Percentiles rank a stretch among this genome's conserved stretches.
phyloP scores from a whole-genome alignment of 2,888 invertebrate species.

The Aporophyla lueneburgensis region DNA sequence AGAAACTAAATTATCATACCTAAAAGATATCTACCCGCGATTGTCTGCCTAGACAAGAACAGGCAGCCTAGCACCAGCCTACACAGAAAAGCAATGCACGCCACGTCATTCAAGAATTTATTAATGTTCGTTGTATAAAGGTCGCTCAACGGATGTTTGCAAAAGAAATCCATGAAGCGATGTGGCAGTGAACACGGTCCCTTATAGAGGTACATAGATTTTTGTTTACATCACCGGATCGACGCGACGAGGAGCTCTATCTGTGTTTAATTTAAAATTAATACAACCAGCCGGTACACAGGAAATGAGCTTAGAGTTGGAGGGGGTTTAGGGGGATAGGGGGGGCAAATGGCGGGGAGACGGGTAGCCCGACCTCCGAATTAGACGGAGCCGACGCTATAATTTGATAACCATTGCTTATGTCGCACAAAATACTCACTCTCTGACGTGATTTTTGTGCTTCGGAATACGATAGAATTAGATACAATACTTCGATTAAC shows the following conservation, averaged over 20 bases:
- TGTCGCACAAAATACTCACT: constrained; percentile 40
- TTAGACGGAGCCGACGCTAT: constrained; percentile 80
- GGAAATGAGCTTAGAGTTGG: constrained; percentile 93
- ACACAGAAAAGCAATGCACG: no score
- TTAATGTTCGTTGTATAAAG: not conserved
- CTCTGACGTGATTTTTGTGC: not conserved
- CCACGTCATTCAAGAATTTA: not conserved
- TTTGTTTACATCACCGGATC: constrained; percentile 70
- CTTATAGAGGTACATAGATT: constrained; percentile 51
- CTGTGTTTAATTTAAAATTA: constrained; percentile 92
- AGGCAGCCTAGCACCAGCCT: no score
- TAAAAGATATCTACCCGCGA: no score
- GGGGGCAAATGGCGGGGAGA: constrained; percentile 52
- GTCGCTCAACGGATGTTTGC: not conserved
- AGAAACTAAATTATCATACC: no score
- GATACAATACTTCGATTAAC: not conserved
- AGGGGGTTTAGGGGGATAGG: constrained; percentile 66
- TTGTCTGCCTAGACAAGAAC: no score
- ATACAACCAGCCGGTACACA: constrained; percentile 93
- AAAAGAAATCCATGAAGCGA: not conserved
- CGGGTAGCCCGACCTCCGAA: constrained; percentile 74
- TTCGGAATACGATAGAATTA: not conserved
- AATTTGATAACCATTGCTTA: constrained; percentile 77
- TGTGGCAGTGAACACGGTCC: not conserved
- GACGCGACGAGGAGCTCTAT: constrained; percentile 64